These are phyloP conservation scores for Epicauta chinensis DNA, from an alignment of 1,140 invertebrate genomes.

Conservation along the genomic window DNA sequence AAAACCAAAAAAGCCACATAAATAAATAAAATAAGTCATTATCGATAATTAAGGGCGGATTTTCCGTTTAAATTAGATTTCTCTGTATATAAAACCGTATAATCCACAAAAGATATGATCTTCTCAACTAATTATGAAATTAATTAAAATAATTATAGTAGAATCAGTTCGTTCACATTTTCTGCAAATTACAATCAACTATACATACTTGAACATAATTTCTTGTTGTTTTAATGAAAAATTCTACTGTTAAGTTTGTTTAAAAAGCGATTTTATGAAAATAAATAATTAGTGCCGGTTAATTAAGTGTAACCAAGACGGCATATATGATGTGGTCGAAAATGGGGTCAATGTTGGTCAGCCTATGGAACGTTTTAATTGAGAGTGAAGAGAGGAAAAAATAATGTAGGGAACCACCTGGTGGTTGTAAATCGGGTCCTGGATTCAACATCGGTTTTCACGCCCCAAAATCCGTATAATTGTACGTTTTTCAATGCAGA, in stretches of 20 bases:
- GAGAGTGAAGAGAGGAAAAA: too few relatives aligned
- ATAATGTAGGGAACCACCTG: conserved; percentile 1
- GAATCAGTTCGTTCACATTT: conserved; percentile 15
- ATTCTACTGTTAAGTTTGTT: too few relatives aligned
- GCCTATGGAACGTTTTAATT: too few relatives aligned
- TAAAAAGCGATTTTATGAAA: too few relatives aligned
- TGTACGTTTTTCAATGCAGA: conserved; percentile 7
- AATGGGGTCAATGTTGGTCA: too few relatives aligned
- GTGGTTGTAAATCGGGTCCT: not conserved
- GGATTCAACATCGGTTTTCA: conserved; percentile 4
- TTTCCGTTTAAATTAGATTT: too few relatives aligned
- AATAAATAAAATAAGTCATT: too few relatives aligned
- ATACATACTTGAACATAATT: not conserved
- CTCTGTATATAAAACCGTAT: too few relatives aligned
- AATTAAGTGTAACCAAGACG: conserved; percentile 7
- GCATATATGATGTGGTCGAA: not conserved
- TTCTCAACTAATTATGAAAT: conserved; percentile 10
- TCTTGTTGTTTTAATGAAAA: not conserved
- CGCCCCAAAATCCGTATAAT: conserved; percentile 17
- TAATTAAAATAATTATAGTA: conserved; percentile 16
- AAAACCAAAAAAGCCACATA: too few relatives aligned
- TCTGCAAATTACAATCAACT: too few relatives aligned
- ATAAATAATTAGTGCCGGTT: not conserved
- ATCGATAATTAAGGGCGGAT: too few relatives aligned
- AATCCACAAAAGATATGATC: conserved; percentile 11